Conservation (phyloP, 1,140 invertebrate genomes). For the Drosophila orosa region DNA sequence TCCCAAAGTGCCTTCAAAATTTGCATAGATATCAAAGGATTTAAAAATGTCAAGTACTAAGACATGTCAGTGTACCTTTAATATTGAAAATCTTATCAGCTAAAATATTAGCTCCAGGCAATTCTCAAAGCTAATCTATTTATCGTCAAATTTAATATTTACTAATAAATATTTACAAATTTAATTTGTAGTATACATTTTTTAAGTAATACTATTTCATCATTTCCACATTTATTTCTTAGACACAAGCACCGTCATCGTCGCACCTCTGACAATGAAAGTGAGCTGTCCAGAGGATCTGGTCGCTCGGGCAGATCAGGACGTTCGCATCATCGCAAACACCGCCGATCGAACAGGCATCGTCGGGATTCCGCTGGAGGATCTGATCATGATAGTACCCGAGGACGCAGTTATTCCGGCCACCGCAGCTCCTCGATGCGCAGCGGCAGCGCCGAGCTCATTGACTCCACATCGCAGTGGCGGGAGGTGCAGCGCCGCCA, state of each 20-base stretch:
- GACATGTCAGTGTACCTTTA: not conserved
- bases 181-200: too few relatives aligned
- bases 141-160: not conserved
- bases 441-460: slow-evolving; percentile 87
- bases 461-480: slow-evolving; percentile 95
- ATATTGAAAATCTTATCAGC: not conserved
- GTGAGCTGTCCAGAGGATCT: slow-evolving; percentile 93
- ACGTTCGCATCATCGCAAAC: slow-evolving; percentile 86
- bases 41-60: not conserved
- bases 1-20: slow-evolving; percentile 1
- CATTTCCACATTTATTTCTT: not conserved
- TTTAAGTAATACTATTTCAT: not conserved
- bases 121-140: not conserved
- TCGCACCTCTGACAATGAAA: slow-evolving; percentile 94
- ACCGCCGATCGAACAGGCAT: slow-evolving; percentile 87
- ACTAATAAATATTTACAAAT: not conserved
- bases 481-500: slow-evolving; percentile 92
- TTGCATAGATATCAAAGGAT: not conserved
- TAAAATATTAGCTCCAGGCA: not conserved
- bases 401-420: slow-evolving; percentile 84
- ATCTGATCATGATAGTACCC: slow-evolving; percentile 86
- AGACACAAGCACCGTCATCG: slow-evolving; percentile 91
- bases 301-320: slow-evolving; percentile 91
- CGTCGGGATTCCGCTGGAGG: slow-evolving; percentile 85
- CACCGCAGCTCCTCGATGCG: slow-evolving; percentile 80